Conservation (phyloP, 2,888 invertebrate genomes). For the Caenorhabditis sp. region DNA sequence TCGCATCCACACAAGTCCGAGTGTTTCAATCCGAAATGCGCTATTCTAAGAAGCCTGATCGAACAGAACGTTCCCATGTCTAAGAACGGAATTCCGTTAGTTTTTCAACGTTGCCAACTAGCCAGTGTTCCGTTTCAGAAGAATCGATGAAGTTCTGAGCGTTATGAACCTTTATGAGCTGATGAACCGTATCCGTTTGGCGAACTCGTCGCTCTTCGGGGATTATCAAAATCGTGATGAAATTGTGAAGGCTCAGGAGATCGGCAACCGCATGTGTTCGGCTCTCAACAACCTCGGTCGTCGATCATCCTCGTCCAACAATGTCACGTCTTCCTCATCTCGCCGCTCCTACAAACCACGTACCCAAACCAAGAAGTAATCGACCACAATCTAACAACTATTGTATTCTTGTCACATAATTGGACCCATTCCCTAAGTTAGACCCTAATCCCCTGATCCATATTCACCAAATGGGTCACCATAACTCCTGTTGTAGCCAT, state of each 20-base stretch:
- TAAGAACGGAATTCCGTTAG: constrained; percentile 34
- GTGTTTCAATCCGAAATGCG: constrained; percentile 57
- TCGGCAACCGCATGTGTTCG: constrained; percentile 57
- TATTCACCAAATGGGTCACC: neutral
- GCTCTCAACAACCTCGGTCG: constrained; percentile 19
- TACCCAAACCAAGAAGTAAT: constrained; percentile 20
- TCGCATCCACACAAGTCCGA: constrained; percentile 1
- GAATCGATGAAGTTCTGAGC: constrained; percentile 50
- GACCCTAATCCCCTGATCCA: neutral
- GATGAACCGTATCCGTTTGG: constrained; percentile 53
- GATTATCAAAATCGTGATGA: constrained; percentile 17
- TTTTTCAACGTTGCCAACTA: no score
- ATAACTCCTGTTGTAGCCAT: constrained; percentile 15
- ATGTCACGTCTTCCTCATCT: neutral
- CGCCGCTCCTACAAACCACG: constrained; percentile 32
- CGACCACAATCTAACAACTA: neutral
- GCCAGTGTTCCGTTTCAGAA: no score
- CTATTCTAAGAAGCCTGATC: constrained; percentile 47
- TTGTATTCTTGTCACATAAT: constrained; percentile 16
- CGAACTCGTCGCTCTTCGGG: constrained; percentile 20
- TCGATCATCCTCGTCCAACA: neutral
- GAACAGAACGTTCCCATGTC: constrained; percentile 31
- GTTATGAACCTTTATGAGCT: constrained; percentile 58
- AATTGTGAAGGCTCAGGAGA: constrained; percentile 41
- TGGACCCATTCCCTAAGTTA: neutral